phyloP scores from a whole-genome alignment of 2,113 vertebrate species.

The Mormoops blainvillei region DNA sequence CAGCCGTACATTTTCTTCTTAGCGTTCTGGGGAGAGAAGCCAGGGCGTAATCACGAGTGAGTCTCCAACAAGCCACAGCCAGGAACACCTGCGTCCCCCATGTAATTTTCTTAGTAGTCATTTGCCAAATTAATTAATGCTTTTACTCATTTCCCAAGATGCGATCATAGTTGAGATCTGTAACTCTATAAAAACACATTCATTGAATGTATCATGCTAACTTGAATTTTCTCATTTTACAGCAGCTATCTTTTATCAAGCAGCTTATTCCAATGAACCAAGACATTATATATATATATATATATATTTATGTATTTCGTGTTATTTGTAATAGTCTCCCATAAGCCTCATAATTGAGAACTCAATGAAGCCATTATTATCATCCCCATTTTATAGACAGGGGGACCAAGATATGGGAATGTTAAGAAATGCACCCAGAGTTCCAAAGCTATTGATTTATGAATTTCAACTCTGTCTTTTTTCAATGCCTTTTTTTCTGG shows the following conservation, averaged over 20 bases:
- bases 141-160: constrained; percentile 13
- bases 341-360: background rate
- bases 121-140: background rate
- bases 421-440: background rate
- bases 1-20: constrained; percentile 99
- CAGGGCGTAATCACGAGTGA: background rate
- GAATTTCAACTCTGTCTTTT: background rate
- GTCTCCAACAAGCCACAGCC: background rate
- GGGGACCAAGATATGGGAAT: background rate
- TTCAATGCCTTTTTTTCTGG: background rate
- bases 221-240: background rate
- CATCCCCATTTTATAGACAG: background rate
- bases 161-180: constrained; percentile 19
- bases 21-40: constrained; percentile 86
- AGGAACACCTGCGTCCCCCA: background rate
- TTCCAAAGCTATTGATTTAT: background rate
- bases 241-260: background rate
- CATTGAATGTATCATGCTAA: background rate
- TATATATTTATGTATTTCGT: background rate
- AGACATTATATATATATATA: background rate
- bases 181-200: constrained; percentile 1
- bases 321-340: background rate
- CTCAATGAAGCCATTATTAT: background rate
- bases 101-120: background rate
- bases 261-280: background rate